Base-by-base conservation (phyloP, 2,888 invertebrate genomes). In the Papilio elwesi region DNA sequence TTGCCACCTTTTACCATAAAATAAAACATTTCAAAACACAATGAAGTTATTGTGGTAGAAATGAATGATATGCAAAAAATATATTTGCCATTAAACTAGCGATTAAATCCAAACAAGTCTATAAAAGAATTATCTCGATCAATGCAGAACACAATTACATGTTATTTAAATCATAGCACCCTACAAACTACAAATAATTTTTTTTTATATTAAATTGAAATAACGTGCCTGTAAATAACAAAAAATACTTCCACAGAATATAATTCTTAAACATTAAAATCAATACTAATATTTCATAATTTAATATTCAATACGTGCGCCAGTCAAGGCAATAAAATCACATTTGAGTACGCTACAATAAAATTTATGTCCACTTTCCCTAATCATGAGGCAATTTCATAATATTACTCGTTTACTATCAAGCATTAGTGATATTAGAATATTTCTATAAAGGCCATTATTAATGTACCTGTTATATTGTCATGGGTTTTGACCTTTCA, bases 401-500 rank as follows among this genome's bases (percentile, higher is more conserved):
- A 73, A 73, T 70, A 70, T 67, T 65, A 73, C 12, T 36, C 52
- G 69, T 69, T 73, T 73, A 67, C 62, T 67, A 52, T 70, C 51
- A 70, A 62, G 66, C 55, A 67, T 74, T 70, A 74, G 66, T 63
- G 51, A 67, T 67, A 70, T 63, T 62, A 62, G 16, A 67, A 74
- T 74, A 70, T 69, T 57, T 74, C 51, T 74, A 57, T 69, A 73
- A 70, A 70, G 38, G 53, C 66, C n/a, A 43, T 73, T 74, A 74
- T 70, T 74, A 67, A 74, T 73, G 66, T 66, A 74, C 70, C 66
- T 70, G 73, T 74, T 74, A 70, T 70, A 70, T 74, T 74, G 67
- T 74, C 66, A 62, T 53, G 67, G 52, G 38, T 59, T 62, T 36
- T 53, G 63, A 74, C 73, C 73, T 74, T 67, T 74, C 62, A 70